Conservation (phyloP, 2,888 invertebrate species). For the Melolontha melolontha region DNA sequence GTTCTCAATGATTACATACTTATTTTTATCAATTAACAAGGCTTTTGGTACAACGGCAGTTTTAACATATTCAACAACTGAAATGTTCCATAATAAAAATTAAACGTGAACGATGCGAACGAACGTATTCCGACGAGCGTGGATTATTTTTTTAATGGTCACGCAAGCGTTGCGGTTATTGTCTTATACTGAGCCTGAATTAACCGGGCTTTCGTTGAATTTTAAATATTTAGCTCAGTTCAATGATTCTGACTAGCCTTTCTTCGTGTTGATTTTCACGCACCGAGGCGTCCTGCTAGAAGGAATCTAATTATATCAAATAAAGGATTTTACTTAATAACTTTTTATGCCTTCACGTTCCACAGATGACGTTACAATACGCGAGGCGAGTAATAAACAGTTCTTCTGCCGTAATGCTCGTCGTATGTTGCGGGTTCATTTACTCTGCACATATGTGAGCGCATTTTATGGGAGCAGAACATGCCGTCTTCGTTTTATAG, state of each 20-base stretch:
- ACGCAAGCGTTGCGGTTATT: slow-evolving; percentile 11
- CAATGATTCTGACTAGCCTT: slow-evolving; percentile 19
- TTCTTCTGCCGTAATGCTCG: no score
- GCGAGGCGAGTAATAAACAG: slow-evolving; percentile 1
- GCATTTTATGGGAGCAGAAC: no score
- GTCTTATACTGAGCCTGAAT: not conserved
- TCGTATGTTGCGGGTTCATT: no score
- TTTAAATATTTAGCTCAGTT: slow-evolving; percentile 40
- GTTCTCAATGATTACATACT: no score
- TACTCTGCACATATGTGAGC: no score
- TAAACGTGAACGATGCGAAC: not conserved
- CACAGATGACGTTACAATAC: slow-evolving; percentile 2
- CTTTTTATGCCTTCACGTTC: slow-evolving; percentile 11
- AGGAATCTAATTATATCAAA: slow-evolving; percentile 5
- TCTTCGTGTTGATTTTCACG: slow-evolving; percentile 1
- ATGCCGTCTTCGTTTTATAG: no score
- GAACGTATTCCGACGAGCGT: not conserved
- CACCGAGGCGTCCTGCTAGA: not conserved
- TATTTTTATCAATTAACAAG: no score
- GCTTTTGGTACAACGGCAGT: no score
- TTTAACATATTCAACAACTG: no score
- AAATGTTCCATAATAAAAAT: not conserved
- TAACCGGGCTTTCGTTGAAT: slow-evolving; percentile 28
- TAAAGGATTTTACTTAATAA: slow-evolving; percentile 10
- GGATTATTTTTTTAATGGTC: slow-evolving; percentile 8